phyloP scores from a whole-genome alignment of 2,888 invertebrate genomes.

The Panorpa germanica region DNA sequence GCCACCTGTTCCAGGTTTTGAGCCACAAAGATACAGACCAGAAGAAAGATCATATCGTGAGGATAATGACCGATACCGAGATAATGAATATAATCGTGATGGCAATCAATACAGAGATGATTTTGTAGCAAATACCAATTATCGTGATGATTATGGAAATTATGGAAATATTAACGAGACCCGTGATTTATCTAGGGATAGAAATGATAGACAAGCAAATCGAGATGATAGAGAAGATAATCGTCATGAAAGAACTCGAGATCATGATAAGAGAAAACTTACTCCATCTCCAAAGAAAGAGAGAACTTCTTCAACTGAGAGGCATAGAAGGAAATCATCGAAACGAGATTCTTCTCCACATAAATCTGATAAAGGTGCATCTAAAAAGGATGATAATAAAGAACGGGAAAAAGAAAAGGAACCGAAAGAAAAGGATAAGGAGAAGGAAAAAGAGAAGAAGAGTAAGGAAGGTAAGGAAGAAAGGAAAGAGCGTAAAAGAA shows the following conservation, averaged over 20 bases:
- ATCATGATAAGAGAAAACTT: no score
- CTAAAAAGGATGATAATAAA: conserved; percentile 18
- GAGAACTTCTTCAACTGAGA: no score
- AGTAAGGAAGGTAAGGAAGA: conserved; percentile 29
- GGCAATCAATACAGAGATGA: conserved; percentile 22
- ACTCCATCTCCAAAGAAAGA: no score
- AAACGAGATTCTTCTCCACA: no score
- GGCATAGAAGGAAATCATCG: no score
- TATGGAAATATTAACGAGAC: conserved; percentile 25
- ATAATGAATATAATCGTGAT: conserved; percentile 25
- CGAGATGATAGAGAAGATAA: conserved; percentile 20
- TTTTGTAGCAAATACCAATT: conserved; percentile 17
- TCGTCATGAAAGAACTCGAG: conserved; percentile 23
- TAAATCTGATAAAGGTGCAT: no score
- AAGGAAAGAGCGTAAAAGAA: conserved; percentile 24
- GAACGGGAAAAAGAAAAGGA: conserved; percentile 22
- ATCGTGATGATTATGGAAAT: conserved; percentile 22
- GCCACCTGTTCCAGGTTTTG: conserved; percentile 40
- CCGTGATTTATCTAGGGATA: no score
- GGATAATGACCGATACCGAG: conserved; percentile 15
- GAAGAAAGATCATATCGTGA: conserved; percentile 12
- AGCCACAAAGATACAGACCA: conserved; percentile 26
- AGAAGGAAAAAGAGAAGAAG: conserved; percentile 34
- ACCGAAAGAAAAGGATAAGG: conserved; percentile 20
- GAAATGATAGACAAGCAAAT: no score